These are phyloP conservation scores for Drosophila hydei DNA, from an alignment of 1,140 invertebrate genomes.

Conservation along the genomic window DNA sequence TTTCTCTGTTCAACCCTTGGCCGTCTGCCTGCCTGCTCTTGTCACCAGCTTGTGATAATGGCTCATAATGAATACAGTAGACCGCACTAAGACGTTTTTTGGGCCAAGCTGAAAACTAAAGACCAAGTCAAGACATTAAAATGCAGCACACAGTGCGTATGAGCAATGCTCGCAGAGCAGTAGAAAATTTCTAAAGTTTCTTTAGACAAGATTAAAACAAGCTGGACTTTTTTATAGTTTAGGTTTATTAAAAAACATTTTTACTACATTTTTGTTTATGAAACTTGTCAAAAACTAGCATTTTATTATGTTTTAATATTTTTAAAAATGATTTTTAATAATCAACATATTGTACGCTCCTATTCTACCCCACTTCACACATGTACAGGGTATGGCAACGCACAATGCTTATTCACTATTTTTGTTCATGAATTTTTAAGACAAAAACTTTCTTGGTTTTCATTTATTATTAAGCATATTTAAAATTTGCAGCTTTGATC, in stretches of 20 bases:
- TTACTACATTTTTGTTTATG: too few species aligned
- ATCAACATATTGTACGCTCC: too few species aligned
- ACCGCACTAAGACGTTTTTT: slow-evolving; percentile 66
- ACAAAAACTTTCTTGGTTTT: not conserved
- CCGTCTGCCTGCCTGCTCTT: slow-evolving; percentile 48
- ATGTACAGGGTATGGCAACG: not conserved
- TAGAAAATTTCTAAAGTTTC: slow-evolving; percentile 15
- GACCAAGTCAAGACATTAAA: slow-evolving; percentile 39
- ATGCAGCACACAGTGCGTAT: slow-evolving; percentile 49
- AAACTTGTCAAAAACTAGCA: too few species aligned
- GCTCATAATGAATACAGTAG: slow-evolving; percentile 76
- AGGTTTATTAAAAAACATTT: not conserved
- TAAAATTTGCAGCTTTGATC: slow-evolving; percentile 1
- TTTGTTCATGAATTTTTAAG: not conserved
- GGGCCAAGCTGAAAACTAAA: slow-evolving; percentile 23
- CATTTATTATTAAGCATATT: not conserved
- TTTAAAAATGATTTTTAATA: too few species aligned
- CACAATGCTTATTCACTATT: not conserved
- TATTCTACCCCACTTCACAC: too few species aligned
- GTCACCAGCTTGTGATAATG: slow-evolving; percentile 81
- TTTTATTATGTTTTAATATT: too few species aligned
- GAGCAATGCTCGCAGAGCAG: slow-evolving; percentile 27
- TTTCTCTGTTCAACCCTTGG: slow-evolving; percentile 13
- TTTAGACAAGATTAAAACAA: not conserved
- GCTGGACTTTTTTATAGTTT: not conserved